Evolutionary conservation across 2,797 vertebrate genomes (phyloP), one percentile per base, ranked within the genome.

Genomic region (Avahi laniger): DNA sequence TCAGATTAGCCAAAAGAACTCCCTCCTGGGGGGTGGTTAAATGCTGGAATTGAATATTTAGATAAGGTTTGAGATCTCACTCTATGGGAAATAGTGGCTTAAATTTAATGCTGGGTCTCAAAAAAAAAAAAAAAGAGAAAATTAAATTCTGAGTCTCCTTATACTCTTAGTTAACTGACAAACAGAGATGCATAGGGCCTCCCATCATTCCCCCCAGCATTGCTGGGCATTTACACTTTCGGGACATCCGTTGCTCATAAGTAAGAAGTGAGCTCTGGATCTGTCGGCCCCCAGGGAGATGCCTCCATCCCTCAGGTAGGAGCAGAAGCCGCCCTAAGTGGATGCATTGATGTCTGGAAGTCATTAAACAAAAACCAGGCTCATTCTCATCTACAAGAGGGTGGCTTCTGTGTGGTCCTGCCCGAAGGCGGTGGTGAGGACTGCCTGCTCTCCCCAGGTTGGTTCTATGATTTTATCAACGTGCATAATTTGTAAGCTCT

Each of bases 341-440:
- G 76, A 65, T 17, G 22, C 41, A 18, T 18, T 28, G 15, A 48
- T 17, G 50, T 72, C 90, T 85, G 93, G 75, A 80, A 89, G 59
- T 81, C 93, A 86, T 88, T 41, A 91, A 80, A 76, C 18, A 43
- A 78, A 72, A 65, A 8, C 7, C 73, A 24, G 82, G 26, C 17
- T 92, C 81, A 65, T 22, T 50, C 81, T 72, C 73, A 28, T 65
- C n/a, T 28, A 30, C 4, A 9, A 33, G 35, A 67, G 63, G 33
- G 30, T 38, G 54, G 48, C 52, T 52, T 57, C 96, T 92, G 92
- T 91, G 89, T 80, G 93, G 93, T 89, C 79, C 69, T 57, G 50
- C 94, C 94, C 52, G 41, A 48, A 82, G 82, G 88, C 88, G 72
- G 11, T 43, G 52, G 65, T n/a, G n/a, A 61, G 73, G 30, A 22